These are phyloP conservation scores for Xiphophorus couchianus DNA, from an alignment of 2,113 vertebrate species.

Conservation along the genomic window DNA sequence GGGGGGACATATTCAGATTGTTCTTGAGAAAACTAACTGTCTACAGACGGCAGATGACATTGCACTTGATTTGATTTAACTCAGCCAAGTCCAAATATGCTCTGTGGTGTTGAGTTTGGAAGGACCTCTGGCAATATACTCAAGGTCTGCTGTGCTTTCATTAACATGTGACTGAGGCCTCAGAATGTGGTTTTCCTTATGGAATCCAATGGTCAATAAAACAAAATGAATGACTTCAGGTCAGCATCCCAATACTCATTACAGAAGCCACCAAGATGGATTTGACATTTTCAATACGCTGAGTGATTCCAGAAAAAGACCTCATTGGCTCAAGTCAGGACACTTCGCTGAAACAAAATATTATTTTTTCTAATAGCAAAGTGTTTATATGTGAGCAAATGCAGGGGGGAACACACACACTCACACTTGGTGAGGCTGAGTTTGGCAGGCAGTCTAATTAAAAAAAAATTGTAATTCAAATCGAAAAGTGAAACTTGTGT, in stretches of 20 bases:
- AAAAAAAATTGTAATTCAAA: too few relatives aligned
- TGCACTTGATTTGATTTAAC: slow-evolving; percentile 60
- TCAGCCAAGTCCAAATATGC: slow-evolving; percentile 54
- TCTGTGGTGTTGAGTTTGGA: slow-evolving; percentile 40
- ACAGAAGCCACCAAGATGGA: slow-evolving; percentile 70
- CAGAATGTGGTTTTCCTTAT: slow-evolving; percentile 69
- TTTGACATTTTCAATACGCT: slow-evolving; percentile 81
- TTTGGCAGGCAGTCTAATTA: too few relatives aligned
- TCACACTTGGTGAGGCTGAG: background rate
- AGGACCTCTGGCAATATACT: slow-evolving; percentile 59
- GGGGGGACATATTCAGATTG: slow-evolving; percentile 37
- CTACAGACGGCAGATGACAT: slow-evolving; percentile 43
- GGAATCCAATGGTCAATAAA: slow-evolving; percentile 77
- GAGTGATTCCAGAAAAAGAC: slow-evolving; percentile 72
- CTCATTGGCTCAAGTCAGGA: slow-evolving; percentile 69
- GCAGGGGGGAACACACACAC: background rate
- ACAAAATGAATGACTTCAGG: slow-evolving; percentile 74
- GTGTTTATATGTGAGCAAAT: slow-evolving; percentile 34
- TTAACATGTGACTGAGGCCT: slow-evolving; percentile 60
- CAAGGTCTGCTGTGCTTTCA: slow-evolving; percentile 64
- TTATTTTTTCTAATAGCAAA: slow-evolving; percentile 66
- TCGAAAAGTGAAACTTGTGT: too few relatives aligned
- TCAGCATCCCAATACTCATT: slow-evolving; percentile 65
- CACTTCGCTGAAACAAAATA: slow-evolving; percentile 57
- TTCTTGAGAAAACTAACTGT: slow-evolving; percentile 60